Conservation (phyloP, 2,113 vertebrate species). For the Patagioenas fasciata region DNA sequence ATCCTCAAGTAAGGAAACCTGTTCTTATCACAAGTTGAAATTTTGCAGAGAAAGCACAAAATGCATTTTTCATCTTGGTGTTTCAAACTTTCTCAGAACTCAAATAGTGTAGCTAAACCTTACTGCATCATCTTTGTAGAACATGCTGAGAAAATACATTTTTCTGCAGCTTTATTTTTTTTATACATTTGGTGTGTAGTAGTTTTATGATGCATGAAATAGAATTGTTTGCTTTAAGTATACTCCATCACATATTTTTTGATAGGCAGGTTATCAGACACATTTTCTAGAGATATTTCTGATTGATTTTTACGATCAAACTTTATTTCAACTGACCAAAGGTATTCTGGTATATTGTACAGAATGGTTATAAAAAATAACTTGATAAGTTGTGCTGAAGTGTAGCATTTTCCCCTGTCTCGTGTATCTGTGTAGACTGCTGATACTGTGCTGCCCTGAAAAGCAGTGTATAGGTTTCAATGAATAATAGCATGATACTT, state of each 20-base stretch:
- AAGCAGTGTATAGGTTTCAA: not conserved
- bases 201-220: not conserved
- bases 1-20: not conserved
- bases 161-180: not conserved
- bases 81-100: not conserved
- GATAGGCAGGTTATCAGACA: not conserved
- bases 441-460: not conserved
- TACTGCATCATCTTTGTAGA: not conserved
- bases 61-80: accelerated
- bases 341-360: not conserved
- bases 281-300: not conserved
- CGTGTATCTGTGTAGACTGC: not conserved
- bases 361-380: not conserved
- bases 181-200: not conserved
- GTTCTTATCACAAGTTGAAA: not conserved
- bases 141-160: not conserved
- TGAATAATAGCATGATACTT: not conserved
- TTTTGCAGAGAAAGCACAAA: not conserved
- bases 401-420: not conserved
- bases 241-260: not conserved
- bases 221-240: not conserved
- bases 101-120: not conserved
- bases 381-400: not conserved
- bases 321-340: not conserved
- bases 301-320: not conserved